Conservation (phyloP, 1,140 invertebrate species). For the Matsumurasca onukii region DNA sequence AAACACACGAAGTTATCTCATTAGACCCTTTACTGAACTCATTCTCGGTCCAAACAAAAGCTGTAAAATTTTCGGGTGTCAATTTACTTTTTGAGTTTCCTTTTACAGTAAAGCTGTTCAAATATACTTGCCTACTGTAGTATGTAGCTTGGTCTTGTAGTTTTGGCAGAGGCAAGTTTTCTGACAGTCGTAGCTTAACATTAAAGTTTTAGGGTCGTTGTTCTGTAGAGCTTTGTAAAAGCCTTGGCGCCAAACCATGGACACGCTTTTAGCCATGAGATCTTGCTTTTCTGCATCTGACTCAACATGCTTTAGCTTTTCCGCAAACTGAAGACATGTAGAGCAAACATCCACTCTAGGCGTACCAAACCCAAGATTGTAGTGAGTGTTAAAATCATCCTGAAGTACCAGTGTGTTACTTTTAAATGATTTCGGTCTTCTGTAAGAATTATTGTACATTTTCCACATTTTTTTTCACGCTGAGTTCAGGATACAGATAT, state of each 20-base stretch:
- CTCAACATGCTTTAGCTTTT: neutral
- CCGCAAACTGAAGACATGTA: neutral
- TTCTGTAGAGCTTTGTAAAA: neutral
- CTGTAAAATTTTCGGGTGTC: constrained; percentile 39
- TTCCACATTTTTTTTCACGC: neutral
- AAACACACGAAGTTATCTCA: constrained; percentile 43
- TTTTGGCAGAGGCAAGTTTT: constrained; percentile 47
- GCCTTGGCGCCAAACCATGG: neutral
- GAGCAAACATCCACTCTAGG: neutral
- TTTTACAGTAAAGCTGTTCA: constrained; percentile 46
- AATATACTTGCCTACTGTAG: constrained; percentile 39
- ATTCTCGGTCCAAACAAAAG: constrained; percentile 45
- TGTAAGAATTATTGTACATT: constrained; percentile 3
- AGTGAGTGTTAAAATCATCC: neutral
- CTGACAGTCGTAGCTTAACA: constrained; percentile 48
- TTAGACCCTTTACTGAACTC: constrained; percentile 42
- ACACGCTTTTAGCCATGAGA: too few relatives aligned
- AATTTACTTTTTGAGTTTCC: constrained; percentile 43
- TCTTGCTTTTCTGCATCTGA: neutral
- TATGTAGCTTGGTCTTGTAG: constrained; percentile 45
- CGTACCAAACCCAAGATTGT: neutral
- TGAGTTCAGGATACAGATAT: neutral
- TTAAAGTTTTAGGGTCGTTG: neutral
- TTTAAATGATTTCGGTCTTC: neutral
- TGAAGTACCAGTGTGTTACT: neutral